Evolutionary conservation across 1,140 invertebrate species (phyloP), one percentile per base, ranked within the genome.

Genomic region (Pseudobourletiella spinata): DNA sequence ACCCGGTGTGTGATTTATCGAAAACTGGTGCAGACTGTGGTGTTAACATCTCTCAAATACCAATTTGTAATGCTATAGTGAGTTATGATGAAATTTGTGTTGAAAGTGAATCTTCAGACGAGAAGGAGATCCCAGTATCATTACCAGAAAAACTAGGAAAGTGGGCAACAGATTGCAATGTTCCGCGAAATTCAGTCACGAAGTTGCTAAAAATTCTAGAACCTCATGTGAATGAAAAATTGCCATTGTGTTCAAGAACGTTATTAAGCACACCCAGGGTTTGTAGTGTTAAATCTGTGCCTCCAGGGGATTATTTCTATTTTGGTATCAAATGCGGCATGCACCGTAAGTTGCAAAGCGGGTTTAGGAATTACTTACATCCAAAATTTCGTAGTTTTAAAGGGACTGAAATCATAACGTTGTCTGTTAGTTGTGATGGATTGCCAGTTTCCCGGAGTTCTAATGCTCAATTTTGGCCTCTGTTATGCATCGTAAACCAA

Each of bases 381-480:
- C n/a, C 30, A 46, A 2, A 30, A 24, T 25, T 18, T 1, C n/a
- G 16, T 1, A 44, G 20, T n/a, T 14, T 24, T 22, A 46, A 3
- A 11, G 4, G 0, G 15, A 32, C 26, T n/a, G 29, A 61, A 15
- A 22, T 58, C 15, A 28, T 69, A 15, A 55, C 44, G 24, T 22
- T 72, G 66, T 48, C 43, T 39, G 58, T 72, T 25, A 63, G 67
- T 57, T 61, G 64, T n/a, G 71, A 72, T 61, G 70, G 71, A 14
- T 18, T 72, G 14, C 67, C 69, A 1, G 48, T 71, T 28, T 59
- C 30, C 29, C 60, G 56, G 52, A 67, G 62, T 44, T 59, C 24
- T 59, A 68, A 32, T 46, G 42, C 57, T 25, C 64, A 59, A 57
- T 68, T 70, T 30, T 72, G 64, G 67, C 69, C 63, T 22, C 63